A percentile compares a stretch with the other conserved stretches of the same genome.
These are phyloP conservation scores for Leucophenga montana DNA, from an alignment of 2,888 invertebrate species.

Conservation along the genomic window DNA sequence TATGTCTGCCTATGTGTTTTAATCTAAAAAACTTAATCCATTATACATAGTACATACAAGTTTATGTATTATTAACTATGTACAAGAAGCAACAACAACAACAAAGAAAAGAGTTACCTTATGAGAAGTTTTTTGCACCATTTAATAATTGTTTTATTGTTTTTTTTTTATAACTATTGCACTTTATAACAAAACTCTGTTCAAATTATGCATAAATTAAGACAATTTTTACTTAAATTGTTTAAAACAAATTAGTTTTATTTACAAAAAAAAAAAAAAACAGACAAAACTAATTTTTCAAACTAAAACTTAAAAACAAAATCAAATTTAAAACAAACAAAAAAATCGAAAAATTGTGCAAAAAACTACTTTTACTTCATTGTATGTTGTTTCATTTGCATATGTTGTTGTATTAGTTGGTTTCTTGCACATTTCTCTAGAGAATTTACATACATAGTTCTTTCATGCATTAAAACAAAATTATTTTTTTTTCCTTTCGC, in stretches of 20 bases:
- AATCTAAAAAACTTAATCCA: constrained; percentile 18
- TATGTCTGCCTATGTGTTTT: constrained; percentile 45
- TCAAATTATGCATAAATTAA: constrained; percentile 8
- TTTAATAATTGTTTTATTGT: constrained; percentile 26
- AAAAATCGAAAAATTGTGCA: constrained; percentile 54
- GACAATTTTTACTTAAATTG: constrained; percentile 1
- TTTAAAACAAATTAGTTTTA: constrained; percentile 14
- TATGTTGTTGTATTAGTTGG: constrained; percentile 31
- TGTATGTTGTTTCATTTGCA: constrained; percentile 28
- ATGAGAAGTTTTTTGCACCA: constrained; percentile 69
- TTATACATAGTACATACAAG: not conserved
- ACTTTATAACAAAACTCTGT: not conserved
- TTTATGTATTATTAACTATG: constrained; percentile 12
- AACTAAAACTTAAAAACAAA: constrained; percentile 23
- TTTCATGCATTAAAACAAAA: not conserved
- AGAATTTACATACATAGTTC: not conserved
- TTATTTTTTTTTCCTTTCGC: constrained; percentile 6
- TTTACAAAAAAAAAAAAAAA: constrained; percentile 17
- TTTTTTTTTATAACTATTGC: constrained; percentile 26
- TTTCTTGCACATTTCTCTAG: constrained; percentile 62
- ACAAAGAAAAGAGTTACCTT: not conserved
- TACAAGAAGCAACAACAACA: not conserved
- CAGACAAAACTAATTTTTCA: constrained; percentile 15
- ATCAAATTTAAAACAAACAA: not conserved
- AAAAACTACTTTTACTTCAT: constrained; percentile 64